Evolutionary conservation across 2,797 vertebrate species (phyloP).

Genomic region (Parauchenoglanis punctatus): DNA sequence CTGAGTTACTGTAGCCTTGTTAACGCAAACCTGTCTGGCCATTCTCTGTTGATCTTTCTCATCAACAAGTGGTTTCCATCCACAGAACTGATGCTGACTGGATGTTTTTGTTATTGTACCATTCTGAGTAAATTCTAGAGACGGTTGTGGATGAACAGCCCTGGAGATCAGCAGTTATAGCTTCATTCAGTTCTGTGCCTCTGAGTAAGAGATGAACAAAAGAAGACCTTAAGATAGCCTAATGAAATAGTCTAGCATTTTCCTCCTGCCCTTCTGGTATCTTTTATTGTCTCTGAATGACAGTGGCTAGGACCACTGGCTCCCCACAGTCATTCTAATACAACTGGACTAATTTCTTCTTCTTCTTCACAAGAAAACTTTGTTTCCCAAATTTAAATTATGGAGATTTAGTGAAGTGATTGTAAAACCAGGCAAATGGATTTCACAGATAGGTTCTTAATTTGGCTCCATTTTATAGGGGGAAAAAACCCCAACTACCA

Average conservation of each 20-base stretch:
- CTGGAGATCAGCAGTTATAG: not conserved
- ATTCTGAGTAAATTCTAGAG: not conserved
- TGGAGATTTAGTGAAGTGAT: conserved; percentile 60
- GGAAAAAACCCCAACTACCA: conserved; percentile 67
- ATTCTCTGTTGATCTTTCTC: not conserved
- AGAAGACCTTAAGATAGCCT: not conserved
- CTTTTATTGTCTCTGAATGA: conserved; percentile 28
- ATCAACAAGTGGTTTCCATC: not conserved
- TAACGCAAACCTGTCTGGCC: not conserved
- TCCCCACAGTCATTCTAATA: not conserved
- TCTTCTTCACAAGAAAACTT: not conserved
- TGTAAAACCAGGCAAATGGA: conserved; percentile 31
- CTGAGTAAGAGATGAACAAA: not conserved
- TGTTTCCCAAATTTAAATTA: conserved; percentile 39
- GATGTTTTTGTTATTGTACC: not conserved
- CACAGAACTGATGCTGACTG: too few relatives aligned
- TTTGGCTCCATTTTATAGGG: conserved; percentile 63
- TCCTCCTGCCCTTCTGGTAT: conserved; percentile 49
- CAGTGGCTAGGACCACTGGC: conserved; percentile 17
- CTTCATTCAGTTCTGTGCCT: not conserved
- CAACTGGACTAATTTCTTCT: not conserved
- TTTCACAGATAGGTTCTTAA: conserved; percentile 55
- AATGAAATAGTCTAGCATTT: conserved; percentile 24
- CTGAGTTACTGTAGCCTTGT: not conserved
- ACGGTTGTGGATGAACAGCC: not conserved